phyloP scores from a whole-genome alignment of 1,140 invertebrate genomes.

The Drosophila pseudoobscura region DNA sequence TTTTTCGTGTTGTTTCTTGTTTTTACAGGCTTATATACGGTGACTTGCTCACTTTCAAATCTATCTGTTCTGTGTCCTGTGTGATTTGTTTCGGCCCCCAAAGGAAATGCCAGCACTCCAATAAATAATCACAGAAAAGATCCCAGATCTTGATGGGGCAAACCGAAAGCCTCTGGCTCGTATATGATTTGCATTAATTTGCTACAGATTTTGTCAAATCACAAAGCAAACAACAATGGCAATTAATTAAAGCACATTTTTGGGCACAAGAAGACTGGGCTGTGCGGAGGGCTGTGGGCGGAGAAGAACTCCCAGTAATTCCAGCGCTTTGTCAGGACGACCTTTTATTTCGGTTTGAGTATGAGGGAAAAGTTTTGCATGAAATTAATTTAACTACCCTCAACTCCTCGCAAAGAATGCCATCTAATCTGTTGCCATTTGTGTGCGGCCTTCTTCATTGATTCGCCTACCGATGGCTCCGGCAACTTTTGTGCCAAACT shows the following conservation, averaged over 20 bases:
- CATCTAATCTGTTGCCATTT: constrained; percentile 61
- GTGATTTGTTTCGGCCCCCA: constrained; percentile 11
- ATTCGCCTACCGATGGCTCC: constrained; percentile 44
- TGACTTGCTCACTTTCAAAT: constrained; percentile 49
- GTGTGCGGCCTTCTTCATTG: constrained; percentile 67
- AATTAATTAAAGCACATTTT: constrained; percentile 76
- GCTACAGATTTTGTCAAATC: constrained; percentile 43
- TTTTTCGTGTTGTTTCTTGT: constrained; percentile 5
- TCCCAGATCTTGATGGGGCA: too few relatives aligned
- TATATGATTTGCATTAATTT: constrained; percentile 61
- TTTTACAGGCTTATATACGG: constrained; percentile 30
- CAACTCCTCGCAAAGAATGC: constrained; percentile 34
- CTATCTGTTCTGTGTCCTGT: constrained; percentile 10
- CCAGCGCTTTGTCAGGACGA: constrained; percentile 1
- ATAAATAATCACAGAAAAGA: constrained; percentile 23
- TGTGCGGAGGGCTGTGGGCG: background rate
- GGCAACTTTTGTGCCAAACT: constrained; percentile 47
- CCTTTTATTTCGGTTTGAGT: background rate
- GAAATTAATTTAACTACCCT: constrained; percentile 66
- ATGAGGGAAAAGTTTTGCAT: constrained; percentile 70
- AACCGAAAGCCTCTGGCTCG: constrained; percentile 4
- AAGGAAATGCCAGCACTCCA: too few relatives aligned
- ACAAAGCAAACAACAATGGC: constrained; percentile 62
- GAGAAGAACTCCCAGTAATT: constrained; percentile 5
- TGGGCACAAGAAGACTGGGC: background rate